Percentiles rank a stretch among this genome's conserved stretches.
Evolutionary conservation across 92 coral and sea anemone genomes (phyloP).

Genomic region (Palythoa grandiflora): DNA sequence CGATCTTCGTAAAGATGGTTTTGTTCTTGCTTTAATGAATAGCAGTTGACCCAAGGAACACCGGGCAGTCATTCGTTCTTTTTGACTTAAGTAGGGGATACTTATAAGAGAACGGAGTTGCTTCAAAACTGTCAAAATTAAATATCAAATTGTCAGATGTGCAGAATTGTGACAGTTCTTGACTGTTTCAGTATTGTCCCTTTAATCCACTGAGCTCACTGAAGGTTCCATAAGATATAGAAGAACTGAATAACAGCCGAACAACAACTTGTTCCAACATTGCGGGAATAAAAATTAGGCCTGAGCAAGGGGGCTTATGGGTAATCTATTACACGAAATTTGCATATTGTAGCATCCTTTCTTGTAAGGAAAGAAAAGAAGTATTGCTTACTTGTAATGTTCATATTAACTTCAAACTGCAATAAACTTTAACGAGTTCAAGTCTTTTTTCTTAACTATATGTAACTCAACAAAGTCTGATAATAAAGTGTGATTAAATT

Average conservation of each 20-base stretch:
- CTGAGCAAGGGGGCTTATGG: not conserved
- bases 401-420: constrained; percentile 1
- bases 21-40: constrained; percentile 59
- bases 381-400: constrained; percentile 2
- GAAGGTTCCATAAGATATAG: not conserved
- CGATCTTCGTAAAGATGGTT: constrained; percentile 47
- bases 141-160: constrained; percentile 38
- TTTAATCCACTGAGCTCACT: not conserved
- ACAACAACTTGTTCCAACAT: constrained; percentile 8
- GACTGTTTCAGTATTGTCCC: constrained; percentile 12
- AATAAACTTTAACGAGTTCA: constrained; percentile 8
- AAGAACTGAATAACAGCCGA: not conserved
- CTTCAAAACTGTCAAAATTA: constrained; percentile 62
- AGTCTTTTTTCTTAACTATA: constrained; percentile 17
- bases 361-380: constrained; percentile 1
- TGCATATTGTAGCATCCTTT: constrained; percentile 10
- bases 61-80: constrained; percentile 51
- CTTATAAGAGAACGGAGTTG: constrained; percentile 61
- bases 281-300: not conserved
- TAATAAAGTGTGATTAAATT: constrained; percentile 2
- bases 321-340: not conserved
- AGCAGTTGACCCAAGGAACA: constrained; percentile 65
- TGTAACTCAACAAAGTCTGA: constrained; percentile 12
- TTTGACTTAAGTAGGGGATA: constrained; percentile 51
- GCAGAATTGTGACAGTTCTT: constrained; percentile 57